Conservation (phyloP, 2,888 invertebrate genomes). For the Drosophila antonietae region DNA sequence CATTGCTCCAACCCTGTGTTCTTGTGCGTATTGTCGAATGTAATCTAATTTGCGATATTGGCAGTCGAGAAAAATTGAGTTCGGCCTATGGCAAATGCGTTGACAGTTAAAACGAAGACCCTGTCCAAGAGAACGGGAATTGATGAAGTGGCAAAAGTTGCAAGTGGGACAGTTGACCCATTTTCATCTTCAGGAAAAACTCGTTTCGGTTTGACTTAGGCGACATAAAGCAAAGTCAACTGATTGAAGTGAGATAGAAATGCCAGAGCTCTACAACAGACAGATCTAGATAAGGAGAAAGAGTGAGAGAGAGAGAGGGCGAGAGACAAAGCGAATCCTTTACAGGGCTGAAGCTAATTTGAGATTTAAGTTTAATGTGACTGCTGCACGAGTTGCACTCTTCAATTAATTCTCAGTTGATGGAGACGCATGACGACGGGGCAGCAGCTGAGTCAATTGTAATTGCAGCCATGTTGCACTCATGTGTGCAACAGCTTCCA, state of each 20-base stretch:
- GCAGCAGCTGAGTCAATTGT: constrained; percentile 25
- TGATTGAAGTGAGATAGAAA: constrained; percentile 6
- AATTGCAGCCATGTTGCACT: constrained; percentile 47
- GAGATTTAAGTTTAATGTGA: constrained; percentile 51
- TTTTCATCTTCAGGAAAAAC: constrained; percentile 13
- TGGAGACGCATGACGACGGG: background rate
- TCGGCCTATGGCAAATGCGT: constrained; percentile 20
- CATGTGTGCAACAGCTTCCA: constrained; percentile 39
- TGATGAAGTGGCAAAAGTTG: constrained; percentile 10
- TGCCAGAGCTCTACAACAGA: no score
- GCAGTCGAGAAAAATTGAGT: constrained; percentile 43
- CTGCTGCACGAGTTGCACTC: constrained; percentile 28
- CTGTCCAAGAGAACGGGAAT: constrained; percentile 26
- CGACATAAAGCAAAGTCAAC: constrained; percentile 7
- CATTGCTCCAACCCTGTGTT: constrained; percentile 23
- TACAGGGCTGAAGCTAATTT: constrained; percentile 18
- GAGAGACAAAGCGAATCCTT: background rate
- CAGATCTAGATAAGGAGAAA: no score
- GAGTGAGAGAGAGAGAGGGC: background rate
- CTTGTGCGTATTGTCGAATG: constrained; percentile 10
- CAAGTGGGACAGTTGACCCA: constrained; percentile 22
- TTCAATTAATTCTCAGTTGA: constrained; percentile 10
- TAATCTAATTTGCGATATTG: constrained; percentile 64
- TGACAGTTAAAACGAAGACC: constrained; percentile 23
- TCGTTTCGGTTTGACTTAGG: constrained; percentile 7